Evolutionary conservation across 2,888 invertebrate genomes (phyloP), one percentile per base, ranked within the genome.

Genomic region (Artemia sp.): DNA sequence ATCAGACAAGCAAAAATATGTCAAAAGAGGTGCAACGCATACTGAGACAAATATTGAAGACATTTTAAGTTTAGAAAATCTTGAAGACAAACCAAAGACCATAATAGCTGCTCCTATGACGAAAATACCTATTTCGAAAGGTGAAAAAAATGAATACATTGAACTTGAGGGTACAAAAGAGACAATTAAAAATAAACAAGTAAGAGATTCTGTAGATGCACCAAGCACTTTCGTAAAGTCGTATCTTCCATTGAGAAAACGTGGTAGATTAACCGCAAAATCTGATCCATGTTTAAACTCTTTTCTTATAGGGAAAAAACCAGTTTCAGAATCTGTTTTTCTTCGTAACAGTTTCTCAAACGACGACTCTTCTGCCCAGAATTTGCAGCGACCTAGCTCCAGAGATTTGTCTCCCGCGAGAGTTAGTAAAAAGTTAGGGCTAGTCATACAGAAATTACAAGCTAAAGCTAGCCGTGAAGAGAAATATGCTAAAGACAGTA

Each of bases 261-360:
- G 24, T 9, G 24, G 24, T 19, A n/a, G 64, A 10, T n/a, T 58
- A 8, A 58, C 11, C 75, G 14, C 52, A 50, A 72, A 70, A 52
- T 69, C 82, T 51, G 84, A 86, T 71, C 85, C 85, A 70, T 79
- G 82, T 7, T 76, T 85, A 72, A 85, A 84, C 75, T 81, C 85
- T 52, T 89, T 87, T 76, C 79, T 87, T 64, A 81, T 83, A 66
- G 82, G 86, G 74, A 85, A 86, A 72, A 85, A 84, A 75, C 86
- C 88, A 8, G 87, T 88, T 0, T 83, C 85, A 2, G 83, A 86
- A 73, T 88, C 88, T 1, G 85, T 24, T 12, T 51, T 51, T 68
- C 51, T 68, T 12, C 50, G 68, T 38, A 68, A 68, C 12, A 19
- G 6, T 11, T 38, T 2, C 38, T 38, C 38, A 38, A 38, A 38